Conservation (phyloP, 1,140 invertebrate species). For the Aricia agestis region DNA sequence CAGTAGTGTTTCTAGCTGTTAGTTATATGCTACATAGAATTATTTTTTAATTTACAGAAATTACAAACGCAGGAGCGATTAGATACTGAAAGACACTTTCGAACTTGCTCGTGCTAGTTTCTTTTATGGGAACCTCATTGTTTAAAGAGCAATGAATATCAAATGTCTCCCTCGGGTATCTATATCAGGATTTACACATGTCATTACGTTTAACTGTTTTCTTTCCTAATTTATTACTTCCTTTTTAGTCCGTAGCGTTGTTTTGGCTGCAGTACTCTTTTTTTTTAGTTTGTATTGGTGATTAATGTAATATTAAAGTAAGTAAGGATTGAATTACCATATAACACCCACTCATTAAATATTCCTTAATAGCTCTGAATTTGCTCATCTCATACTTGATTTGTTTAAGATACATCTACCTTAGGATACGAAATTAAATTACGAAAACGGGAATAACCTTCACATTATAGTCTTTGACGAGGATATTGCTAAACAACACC, state of each 20-base stretch:
- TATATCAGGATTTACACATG: constrained; percentile 7
- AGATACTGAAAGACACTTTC: background rate
- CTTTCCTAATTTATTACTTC: background rate
- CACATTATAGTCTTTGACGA: background rate
- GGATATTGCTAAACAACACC: constrained; percentile 7
- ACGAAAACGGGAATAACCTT: background rate
- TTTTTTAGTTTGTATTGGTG: too few species aligned
- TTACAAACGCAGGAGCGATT: background rate
- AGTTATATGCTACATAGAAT: background rate
- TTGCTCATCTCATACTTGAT: too few species aligned
- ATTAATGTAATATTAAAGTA: too few species aligned
- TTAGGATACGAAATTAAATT: background rate
- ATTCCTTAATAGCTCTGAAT: too few species aligned
- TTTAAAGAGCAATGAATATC: background rate
- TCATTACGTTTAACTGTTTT: background rate
- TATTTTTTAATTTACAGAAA: too few species aligned
- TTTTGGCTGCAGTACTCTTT: background rate
- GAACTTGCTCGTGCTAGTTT: background rate
- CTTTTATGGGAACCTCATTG: background rate
- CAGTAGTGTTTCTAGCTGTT: background rate
- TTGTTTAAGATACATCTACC: too few species aligned
- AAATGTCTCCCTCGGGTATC: background rate
- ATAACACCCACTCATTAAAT: too few species aligned
- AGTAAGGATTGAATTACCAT: too few species aligned
- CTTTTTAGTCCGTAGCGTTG: background rate